Evolutionary conservation across 2,888 invertebrate genomes (phyloP).

Genomic region (Calameuta pallipes): DNA sequence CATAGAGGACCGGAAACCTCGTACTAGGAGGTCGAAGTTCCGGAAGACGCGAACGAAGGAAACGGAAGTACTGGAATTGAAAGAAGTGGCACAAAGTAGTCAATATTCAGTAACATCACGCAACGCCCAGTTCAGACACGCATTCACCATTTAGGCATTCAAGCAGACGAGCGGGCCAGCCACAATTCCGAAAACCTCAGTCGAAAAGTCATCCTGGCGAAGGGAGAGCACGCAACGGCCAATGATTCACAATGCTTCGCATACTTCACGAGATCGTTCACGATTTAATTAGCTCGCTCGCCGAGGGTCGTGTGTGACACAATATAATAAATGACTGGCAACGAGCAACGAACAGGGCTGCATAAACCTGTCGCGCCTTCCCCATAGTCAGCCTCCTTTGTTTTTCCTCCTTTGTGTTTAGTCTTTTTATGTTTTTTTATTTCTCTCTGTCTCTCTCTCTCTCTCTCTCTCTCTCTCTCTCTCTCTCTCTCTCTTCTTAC

Average conservation of each 20-base stretch:
- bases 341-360: conserved; percentile 28
- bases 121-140: no score
- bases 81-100: no score
- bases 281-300: conserved; percentile 30
- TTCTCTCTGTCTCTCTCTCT: not conserved
- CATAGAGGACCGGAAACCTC: no score
- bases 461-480: not conserved
- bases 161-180: not conserved
- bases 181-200: not conserved
- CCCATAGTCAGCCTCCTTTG: conserved; percentile 10
- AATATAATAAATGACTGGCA: conserved; percentile 32
- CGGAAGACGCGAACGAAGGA: not conserved
- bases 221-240: conserved; percentile 5
- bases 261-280: conserved; percentile 22
- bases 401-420: conserved; percentile 5
- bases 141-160: no score
- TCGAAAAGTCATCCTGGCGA: no score
- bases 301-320: conserved; percentile 24
- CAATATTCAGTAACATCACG: no score
- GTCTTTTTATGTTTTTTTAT: not conserved
- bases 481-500: not conserved
- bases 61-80: not conserved
- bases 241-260: conserved; percentile 14
- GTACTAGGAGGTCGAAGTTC: no score
- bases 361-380: conserved; percentile 30